Base-by-base conservation (phyloP, 1,140 invertebrate species). In the Episyrphus balteatus region DNA sequence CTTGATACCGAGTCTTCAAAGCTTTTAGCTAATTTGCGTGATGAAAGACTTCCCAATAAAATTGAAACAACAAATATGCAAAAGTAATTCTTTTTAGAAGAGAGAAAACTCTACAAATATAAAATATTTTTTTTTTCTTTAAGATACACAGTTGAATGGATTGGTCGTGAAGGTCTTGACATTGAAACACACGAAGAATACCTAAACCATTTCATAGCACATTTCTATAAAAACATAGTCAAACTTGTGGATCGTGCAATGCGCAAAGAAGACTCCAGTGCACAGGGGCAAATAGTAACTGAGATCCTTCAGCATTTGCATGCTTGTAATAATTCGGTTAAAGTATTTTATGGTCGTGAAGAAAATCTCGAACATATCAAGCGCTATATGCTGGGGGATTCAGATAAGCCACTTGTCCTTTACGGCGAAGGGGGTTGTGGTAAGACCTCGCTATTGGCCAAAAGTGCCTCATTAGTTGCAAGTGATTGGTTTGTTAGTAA, bases 301-400 rank as follows among this genome's bases (percentile, higher is more conserved):
- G 94, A 99, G 72, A 91, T 97, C 37, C 73, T 98, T 18, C 93
- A 98, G 63, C 94, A 98, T 77, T 75, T 97, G 10, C 93, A 98
- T 59, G 91, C 91, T 21, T 97, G 92, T 59, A 92, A 92, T 58
- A 95, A 93, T 68, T 92, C 90, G n/a, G 92, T 94, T 5, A 86
- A 85, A 70, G 88, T 94, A 30, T 98, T 98, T 70, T 92, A 95
- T 66, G 94, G 95, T 0, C 76, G 94, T 41, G 88, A 93, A 68
- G 84, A 91, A 47, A 88, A 84, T 56, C 71, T 98, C 15, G 77
- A 83, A 45, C 81, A 75, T 52, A 92, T 95, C 34, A 77, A 86
- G 57, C 70, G 81, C 15, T 93, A 98, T 69, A 91, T 98, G 79
- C 72, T 83, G 46, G 87, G 83, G n/a, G 71, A 78, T 48, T 83